Conservation (phyloP, 2,888 invertebrate species). For the Archips crataeganus region DNA sequence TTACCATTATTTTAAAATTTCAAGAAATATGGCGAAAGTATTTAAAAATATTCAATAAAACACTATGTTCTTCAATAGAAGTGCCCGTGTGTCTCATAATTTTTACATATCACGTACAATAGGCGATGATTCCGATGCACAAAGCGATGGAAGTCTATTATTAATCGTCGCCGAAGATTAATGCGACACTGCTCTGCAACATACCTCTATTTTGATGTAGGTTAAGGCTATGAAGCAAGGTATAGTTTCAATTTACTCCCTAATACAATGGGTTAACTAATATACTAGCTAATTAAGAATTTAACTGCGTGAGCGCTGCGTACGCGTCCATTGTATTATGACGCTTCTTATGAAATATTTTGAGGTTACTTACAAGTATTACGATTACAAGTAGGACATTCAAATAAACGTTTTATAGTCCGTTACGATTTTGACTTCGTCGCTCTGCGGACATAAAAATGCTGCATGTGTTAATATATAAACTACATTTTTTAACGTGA, state of each 20-base stretch:
- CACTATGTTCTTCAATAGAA: slow-evolving; percentile 4
- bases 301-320: slow-evolving; percentile 47
- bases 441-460: background rate
- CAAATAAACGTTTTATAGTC: background rate
- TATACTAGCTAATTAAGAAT: slow-evolving; percentile 53
- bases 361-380: slow-evolving; percentile 9
- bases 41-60: background rate
- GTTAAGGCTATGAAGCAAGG: slow-evolving; percentile 63
- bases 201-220: slow-evolving; percentile 59
- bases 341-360: slow-evolving; percentile 34
- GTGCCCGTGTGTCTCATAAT: slow-evolving; percentile 55
- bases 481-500: background rate
- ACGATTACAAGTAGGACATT: slow-evolving; percentile 7
- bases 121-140: slow-evolving; percentile 71
- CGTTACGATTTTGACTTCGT: background rate
- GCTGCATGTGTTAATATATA: background rate
- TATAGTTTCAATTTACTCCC: slow-evolving; percentile 51
- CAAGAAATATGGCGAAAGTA: too few species aligned
- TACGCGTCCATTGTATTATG: slow-evolving; percentile 43
- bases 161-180: slow-evolving; percentile 76
- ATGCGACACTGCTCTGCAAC: slow-evolving; percentile 70
- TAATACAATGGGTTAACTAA: slow-evolving; percentile 57
- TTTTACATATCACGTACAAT: slow-evolving; percentile 70
- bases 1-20: too few species aligned
- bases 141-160: slow-evolving; percentile 70